Base-by-base conservation (phyloP, 1,140 invertebrate species). In the Platorchestia sp. region DNA sequence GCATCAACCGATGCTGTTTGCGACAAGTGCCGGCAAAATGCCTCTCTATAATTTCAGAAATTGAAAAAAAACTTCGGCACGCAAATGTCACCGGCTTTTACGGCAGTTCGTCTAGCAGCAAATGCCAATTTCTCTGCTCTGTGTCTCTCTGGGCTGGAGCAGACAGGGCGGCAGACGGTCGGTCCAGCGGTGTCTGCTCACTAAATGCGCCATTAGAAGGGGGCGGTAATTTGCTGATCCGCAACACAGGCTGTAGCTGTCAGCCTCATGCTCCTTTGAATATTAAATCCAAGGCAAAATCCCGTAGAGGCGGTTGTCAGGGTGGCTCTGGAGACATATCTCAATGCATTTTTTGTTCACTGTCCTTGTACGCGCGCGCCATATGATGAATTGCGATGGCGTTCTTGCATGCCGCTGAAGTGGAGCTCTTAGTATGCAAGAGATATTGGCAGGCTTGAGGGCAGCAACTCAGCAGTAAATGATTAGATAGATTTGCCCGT, bases 11-110 rank as follows among this genome's bases (percentile, higher is more conserved):
- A 93, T 93, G 43, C 41, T 93, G 91, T 93, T 93, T 47, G 91
- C 40, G 91, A 93, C 91, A 93, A 93, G 91, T 93, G 91, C 91
- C 91, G 91, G 91, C 91, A 93, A 93, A 93, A 47, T 44, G 43
- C 45, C 40, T 42, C 91, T 93, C 91, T 93, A 44, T 93, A 93
- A 93, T 93, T 47, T 93, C 43, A 93, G 40, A 44, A 93, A 93
- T 93, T 93, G 44, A 93, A 93, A 93, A n/a, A 91, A 93, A 93
- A 93, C 91, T 45, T 45, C 44, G 40, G 91, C 91, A 93, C 91
- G 91, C 91, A 93, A 93, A 93, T 93, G 91, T 93, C 91, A 93
- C 91, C 91, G 91, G 44, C 91, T 45, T 45, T 45, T 93, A 47
- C 19, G 36, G 44, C 44, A 42, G 87, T 45, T 45, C 45, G 91